Evolutionary conservation across 2,797 vertebrate species (phyloP).

Genomic region (Leptatherina wallacei): DNA sequence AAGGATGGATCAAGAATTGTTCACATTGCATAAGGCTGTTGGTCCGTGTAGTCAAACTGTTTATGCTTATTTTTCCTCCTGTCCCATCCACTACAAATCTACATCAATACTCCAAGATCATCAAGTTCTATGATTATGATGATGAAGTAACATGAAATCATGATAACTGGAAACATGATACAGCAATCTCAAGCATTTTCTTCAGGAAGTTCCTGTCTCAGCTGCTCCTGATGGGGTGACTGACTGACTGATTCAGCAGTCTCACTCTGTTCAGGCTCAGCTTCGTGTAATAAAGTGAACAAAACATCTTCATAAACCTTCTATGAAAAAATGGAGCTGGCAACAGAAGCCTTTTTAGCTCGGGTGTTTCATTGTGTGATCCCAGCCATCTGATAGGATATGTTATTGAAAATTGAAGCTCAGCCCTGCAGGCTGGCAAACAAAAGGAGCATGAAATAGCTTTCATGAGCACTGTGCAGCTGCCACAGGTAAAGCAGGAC

Average conservation of each 20-base stretch:
- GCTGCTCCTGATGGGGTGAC: neutral
- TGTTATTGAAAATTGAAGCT: constrained; percentile 61
- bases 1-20: neutral
- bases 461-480: constrained; percentile 74
- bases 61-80: too few species aligned
- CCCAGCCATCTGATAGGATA: constrained; percentile 56
- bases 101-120: neutral
- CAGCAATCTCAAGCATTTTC: neutral
- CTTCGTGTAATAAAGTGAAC: constrained; percentile 8
- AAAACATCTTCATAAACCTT: constrained; percentile 17
- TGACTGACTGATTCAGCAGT: constrained; percentile 14
- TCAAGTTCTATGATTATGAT: neutral
- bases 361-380: constrained; percentile 25
- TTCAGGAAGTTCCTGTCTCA: neutral
- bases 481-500: constrained; percentile 79
- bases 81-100: too few species aligned
- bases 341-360: constrained; percentile 30
- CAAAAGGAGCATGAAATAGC: constrained; percentile 75
- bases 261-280: constrained; percentile 13
- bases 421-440: constrained; percentile 67
- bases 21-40: neutral
- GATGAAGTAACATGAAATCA: neutral
- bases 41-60: neutral
- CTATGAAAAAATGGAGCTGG: constrained; percentile 6
- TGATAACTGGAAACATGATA: neutral